Base-by-base conservation (phyloP, 2,888 invertebrate species). In the Xestobium rufovillosum region DNA sequence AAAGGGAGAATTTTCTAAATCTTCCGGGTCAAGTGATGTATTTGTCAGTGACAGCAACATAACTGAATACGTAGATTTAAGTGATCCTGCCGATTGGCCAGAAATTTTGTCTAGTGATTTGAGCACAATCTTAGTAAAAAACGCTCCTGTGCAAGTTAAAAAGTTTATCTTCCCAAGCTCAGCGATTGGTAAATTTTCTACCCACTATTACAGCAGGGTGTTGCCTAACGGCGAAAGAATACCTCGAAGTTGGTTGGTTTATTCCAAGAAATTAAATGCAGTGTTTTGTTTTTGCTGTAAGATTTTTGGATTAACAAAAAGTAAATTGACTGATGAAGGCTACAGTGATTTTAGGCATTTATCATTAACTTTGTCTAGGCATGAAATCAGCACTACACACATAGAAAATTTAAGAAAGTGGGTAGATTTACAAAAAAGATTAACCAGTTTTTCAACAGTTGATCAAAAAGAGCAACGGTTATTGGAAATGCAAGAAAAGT, bases 201-300 rank as follows among this genome's bases (percentile, higher is more conserved):
- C 16, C 12, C 23, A 32, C 10, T 40, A 40, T 30, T 40, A 28
- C 12, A 10, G 13, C 17, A 36, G 40, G 28, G 3, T 29, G 26
- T 19, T 40, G 23, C n/a, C n/a, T n/a, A n/a, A n/a, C n/a, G 33
- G 36, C 14, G 33, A 42, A 39, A 31, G 31, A 36, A 23, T 28
- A 14, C 26, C 31, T 15, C 31, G 36, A 25, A 25, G 26, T 13
- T 42, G 39, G 39, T 30, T 42, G 11, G 28, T 39, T 31, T 39
- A 42, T 25, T 39, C 39, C 10, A 32, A 36, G 25, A 32, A 26
- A 14, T 39, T 39, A 39, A 30, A 39, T 39, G 19, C 32, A 29
- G 38, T 39, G 14, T 39, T 31, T 42, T 42, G 42, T 31, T 42
- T 42, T 33, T 35, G 19, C 29, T 42, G 38, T 26, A 42, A 28